Evolutionary conservation across 2,888 invertebrate species (phyloP).

Genomic region (Rhimphoctona megacephalus): DNA sequence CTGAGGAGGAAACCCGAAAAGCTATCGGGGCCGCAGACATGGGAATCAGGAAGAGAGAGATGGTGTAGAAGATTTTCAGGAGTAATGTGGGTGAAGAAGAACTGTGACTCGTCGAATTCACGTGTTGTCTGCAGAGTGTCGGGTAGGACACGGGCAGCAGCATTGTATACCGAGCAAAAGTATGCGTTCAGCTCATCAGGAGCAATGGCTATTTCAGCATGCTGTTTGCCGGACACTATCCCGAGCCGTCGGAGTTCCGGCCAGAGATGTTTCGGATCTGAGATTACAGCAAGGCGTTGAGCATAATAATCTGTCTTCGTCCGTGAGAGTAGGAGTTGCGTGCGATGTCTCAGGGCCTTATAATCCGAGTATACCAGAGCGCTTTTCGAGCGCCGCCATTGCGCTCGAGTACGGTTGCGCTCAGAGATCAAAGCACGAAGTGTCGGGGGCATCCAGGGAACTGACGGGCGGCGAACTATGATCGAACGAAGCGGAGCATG

Average conservation of each 20-base stretch:
- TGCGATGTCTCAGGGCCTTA: neutral
- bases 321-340: neutral
- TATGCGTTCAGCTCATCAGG: conserved; percentile 6
- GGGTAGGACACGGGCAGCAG: neutral
- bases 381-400: neutral
- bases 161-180: neutral
- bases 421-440: neutral
- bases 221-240: neutral
- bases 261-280: conserved; percentile 5
- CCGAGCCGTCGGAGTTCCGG: conserved; percentile 18
- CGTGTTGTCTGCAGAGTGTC: neutral
- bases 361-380: neutral
- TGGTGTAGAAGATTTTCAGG: neutral
- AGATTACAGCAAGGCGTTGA: neutral
- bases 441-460: conserved; percentile 13
- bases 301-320: neutral
- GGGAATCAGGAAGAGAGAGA: neutral
- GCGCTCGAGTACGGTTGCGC: neutral
- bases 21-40: neutral
- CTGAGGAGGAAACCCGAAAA: neutral
- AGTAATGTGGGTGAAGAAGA: neutral
- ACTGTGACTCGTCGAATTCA: neutral
- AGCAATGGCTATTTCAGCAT: neutral
- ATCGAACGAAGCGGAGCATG: neutral
- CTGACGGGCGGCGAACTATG: neutral